These are phyloP conservation scores for Miichthys miiuy DNA, from an alignment of 2,797 vertebrate species.

Conservation along the genomic window DNA sequence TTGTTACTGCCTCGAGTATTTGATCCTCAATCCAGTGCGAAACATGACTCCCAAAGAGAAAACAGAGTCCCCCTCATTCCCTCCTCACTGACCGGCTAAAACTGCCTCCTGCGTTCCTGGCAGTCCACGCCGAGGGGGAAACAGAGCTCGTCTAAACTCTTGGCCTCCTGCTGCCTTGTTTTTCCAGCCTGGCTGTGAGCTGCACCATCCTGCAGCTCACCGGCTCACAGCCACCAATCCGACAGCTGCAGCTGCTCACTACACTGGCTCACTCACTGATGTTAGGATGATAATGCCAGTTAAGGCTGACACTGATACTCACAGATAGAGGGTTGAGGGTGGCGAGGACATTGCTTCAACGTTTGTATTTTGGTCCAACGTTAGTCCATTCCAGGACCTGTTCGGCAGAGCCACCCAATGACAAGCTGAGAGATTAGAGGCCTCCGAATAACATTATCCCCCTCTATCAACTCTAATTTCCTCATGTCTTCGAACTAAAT, in stretches of 20 bases:
- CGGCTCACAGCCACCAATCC: slow-evolving; percentile 41
- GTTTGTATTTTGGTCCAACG: background rate
- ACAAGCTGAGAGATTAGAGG: slow-evolving; percentile 36
- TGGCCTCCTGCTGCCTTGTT: slow-evolving; percentile 64
- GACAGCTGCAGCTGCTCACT: slow-evolving; percentile 69
- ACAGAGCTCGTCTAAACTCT: slow-evolving; percentile 41
- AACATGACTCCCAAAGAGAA: slow-evolving; percentile 23
- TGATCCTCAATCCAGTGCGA: slow-evolving; percentile 4
- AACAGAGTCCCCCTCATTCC: slow-evolving; percentile 1
- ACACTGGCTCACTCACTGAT: slow-evolving; percentile 45
- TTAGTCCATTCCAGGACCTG: background rate
- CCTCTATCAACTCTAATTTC: slow-evolving; percentile 25
- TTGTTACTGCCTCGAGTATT: background rate
- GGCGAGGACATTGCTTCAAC: slow-evolving; percentile 13
- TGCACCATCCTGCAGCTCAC: slow-evolving; percentile 55
- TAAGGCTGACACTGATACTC: slow-evolving; percentile 39
- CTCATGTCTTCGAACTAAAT: slow-evolving; percentile 18
- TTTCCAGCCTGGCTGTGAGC: slow-evolving; percentile 65
- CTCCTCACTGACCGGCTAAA: slow-evolving; percentile 4
- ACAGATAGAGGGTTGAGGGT: slow-evolving; percentile 27
- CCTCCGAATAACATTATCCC: slow-evolving; percentile 21
- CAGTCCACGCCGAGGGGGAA: slow-evolving; percentile 37
- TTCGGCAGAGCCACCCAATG: slow-evolving; percentile 1
- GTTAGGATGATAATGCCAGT: slow-evolving; percentile 43
- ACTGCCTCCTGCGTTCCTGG: slow-evolving; percentile 41